These are phyloP conservation scores for Heliornis fulica DNA, from an alignment of 2,113 vertebrate species.

Conservation along the genomic window DNA sequence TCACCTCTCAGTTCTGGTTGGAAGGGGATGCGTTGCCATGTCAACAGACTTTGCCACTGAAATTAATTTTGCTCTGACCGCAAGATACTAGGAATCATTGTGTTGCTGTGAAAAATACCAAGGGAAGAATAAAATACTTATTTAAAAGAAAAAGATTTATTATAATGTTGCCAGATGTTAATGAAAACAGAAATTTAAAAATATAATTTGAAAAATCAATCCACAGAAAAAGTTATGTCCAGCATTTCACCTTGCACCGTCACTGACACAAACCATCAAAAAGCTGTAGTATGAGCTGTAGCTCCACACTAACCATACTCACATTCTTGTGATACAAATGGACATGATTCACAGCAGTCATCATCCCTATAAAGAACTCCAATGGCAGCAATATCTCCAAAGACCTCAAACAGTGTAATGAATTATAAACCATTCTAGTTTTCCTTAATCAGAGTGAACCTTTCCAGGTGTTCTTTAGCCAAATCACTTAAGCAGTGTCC, in stretches of 20 bases:
- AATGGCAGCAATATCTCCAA: neutral
- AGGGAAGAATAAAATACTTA: neutral
- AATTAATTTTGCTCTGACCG: neutral
- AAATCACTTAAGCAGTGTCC: conserved; percentile 23
- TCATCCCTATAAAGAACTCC: neutral
- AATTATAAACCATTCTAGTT: neutral
- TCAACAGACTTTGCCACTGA: neutral
- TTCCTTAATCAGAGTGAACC: neutral
- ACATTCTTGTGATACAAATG: neutral
- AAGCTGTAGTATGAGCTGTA: neutral
- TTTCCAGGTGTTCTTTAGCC: conserved; percentile 44
- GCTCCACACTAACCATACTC: neutral
- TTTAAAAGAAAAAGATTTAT: neutral
- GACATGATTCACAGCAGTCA: neutral
- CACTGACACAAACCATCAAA: neutral
- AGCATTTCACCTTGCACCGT: neutral
- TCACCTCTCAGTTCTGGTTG: neutral
- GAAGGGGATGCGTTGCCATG: neutral
- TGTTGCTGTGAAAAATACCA: neutral
- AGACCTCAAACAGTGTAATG: neutral
- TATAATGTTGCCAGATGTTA: neutral
- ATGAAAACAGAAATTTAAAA: neutral
- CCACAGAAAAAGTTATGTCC: neutral
- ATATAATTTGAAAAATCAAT: neutral
- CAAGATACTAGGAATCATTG: neutral